These are phyloP conservation scores for Drosophila ustulata DNA, from an alignment of 2,888 invertebrate genomes.

Conservation along the genomic window DNA sequence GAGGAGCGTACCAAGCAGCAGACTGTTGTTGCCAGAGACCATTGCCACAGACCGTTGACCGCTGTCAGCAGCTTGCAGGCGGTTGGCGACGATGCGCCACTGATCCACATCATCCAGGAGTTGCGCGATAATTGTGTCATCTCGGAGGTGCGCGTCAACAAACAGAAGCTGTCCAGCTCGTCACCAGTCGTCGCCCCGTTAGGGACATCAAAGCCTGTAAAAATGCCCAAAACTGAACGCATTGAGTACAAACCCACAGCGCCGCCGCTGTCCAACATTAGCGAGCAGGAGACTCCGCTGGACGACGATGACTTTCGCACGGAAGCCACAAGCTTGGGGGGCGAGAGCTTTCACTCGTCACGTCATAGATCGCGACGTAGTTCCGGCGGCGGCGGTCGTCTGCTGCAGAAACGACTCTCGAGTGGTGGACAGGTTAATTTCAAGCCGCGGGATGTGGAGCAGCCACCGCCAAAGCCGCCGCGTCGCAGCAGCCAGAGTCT, in stretches of 20 bases:
- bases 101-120: conserved; percentile 84
- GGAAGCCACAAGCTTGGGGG: conserved; percentile 34
- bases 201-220: conserved; percentile 1
- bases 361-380: conserved; percentile 56
- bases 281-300: conserved; percentile 62
- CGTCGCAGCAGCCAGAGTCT: conserved; percentile 70
- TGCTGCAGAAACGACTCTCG: conserved; percentile 81
- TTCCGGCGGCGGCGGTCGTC: conserved; percentile 73
- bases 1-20: conserved; percentile 5
- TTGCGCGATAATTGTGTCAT: conserved; percentile 83
- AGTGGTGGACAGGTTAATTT: conserved; percentile 59
- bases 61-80: conserved; percentile 73
- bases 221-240: conserved; percentile 26
- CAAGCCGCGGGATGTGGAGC: conserved; percentile 65
- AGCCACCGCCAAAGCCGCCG: conserved; percentile 83
- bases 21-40: neutral
- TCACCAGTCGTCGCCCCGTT: conserved; percentile 9
- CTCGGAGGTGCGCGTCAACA: conserved; percentile 83
- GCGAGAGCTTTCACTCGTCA: conserved; percentile 28
- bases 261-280: conserved; percentile 59
- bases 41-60: conserved; percentile 48
- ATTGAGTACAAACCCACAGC: conserved; percentile 59
- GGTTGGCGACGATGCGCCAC: conserved; percentile 72
- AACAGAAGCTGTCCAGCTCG: conserved; percentile 62
- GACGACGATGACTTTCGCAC: conserved; percentile 41